These are phyloP conservation scores for Carettochelys insculpta DNA, from an alignment of 2,113 vertebrate species.

Conservation along the genomic window DNA sequence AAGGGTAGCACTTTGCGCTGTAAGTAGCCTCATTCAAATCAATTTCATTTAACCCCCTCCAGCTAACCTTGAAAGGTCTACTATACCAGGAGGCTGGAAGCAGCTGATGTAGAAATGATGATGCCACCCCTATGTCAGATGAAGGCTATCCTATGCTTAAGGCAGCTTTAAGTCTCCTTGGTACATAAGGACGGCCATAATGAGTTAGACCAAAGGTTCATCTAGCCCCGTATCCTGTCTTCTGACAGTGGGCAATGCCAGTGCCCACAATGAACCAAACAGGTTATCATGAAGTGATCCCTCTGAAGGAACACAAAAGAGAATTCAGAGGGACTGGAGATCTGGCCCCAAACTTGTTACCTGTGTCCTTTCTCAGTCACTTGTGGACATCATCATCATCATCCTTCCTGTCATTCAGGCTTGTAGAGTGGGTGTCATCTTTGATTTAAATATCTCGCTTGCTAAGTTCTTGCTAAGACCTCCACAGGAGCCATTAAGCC, in stretches of 20 bases:
- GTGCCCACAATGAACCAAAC: too few relatives aligned
- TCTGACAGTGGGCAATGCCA: too few relatives aligned
- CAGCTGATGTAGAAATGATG: not conserved
- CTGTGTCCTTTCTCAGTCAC: not conserved
- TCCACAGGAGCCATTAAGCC: too few relatives aligned
- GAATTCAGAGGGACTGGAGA: not conserved
- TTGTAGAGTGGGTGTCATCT: not conserved
- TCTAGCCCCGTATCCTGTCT: too few relatives aligned
- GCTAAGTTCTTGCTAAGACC: too few relatives aligned
- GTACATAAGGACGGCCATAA: too few relatives aligned
- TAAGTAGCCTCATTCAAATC: not conserved
- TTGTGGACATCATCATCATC: not conserved
- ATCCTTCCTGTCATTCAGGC: not conserved
- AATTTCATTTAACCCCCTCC: not conserved
- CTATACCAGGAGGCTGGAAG: not conserved
- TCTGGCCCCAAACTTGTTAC: rapidly evolving
- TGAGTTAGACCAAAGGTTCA: too few relatives aligned
- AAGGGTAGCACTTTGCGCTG: not conserved
- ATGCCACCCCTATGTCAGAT: not conserved
- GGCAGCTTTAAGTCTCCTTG: rapidly evolving
- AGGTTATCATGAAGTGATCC: too few relatives aligned
- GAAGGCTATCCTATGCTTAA: not conserved
- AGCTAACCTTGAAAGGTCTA: not conserved
- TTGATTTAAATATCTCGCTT: not conserved
- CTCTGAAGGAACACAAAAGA: not conserved